A percentile compares a stretch with the other conserved stretches of the same genome.
phyloP scores from a whole-genome alignment of 2,888 invertebrate species.

The Gastracanthus pulcherrimus region DNA sequence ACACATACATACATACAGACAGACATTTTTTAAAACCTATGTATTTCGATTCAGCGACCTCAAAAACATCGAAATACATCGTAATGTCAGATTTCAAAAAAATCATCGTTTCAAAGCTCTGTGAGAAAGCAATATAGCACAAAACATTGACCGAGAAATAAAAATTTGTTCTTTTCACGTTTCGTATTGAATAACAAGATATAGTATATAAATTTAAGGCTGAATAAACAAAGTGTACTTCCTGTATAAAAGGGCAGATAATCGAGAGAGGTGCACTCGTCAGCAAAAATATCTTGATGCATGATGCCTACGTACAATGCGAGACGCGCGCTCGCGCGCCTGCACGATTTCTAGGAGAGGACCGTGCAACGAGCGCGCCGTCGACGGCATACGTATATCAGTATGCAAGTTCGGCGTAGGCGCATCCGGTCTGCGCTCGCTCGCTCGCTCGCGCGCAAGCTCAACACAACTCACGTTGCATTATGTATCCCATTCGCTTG shows the following conservation, averaged over 20 bases:
- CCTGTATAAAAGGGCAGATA: neutral
- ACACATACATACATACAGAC: too few relatives aligned
- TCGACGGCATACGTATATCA: slow-evolving; percentile 61
- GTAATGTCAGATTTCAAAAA: too few relatives aligned
- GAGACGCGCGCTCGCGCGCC: slow-evolving; percentile 61
- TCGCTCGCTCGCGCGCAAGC: slow-evolving; percentile 65
- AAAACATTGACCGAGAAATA: too few relatives aligned
- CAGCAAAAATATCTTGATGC: neutral
- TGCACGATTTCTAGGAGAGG: slow-evolving; percentile 67
- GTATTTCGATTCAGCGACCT: too few relatives aligned
- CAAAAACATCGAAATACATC: too few relatives aligned
- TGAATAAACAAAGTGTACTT: too few relatives aligned
- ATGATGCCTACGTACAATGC: neutral
- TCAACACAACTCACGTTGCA: slow-evolving; percentile 72
- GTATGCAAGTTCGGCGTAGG: slow-evolving; percentile 74
- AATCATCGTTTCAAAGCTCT: too few relatives aligned
- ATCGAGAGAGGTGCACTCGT: neutral
- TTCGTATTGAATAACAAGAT: too few relatives aligned
- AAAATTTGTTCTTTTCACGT: too few relatives aligned
- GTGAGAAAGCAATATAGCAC: too few relatives aligned
- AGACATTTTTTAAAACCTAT: too few relatives aligned
- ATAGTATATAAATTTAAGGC: too few relatives aligned
- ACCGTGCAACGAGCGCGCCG: slow-evolving; percentile 54
- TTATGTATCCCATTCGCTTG: slow-evolving; percentile 68
- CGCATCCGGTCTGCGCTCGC: slow-evolving; percentile 70